Evolutionary conservation across 2,888 invertebrate species (phyloP), one percentile per base, ranked within the genome.

Genomic region (Drosophila melanosoma): DNA sequence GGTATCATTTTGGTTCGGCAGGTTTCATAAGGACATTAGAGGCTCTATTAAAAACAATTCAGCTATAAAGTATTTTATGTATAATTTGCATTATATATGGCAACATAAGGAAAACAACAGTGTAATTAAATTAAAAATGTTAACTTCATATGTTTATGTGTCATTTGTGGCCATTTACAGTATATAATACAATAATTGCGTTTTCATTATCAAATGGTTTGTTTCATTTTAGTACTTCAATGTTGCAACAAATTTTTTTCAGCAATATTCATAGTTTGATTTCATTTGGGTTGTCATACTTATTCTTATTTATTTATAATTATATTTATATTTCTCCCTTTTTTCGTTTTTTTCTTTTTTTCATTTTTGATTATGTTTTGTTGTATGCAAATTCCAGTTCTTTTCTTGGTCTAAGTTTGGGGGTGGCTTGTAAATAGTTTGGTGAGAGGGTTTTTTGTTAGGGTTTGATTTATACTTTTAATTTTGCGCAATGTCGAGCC

Each of bases 221-320:
- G 29, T 69, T 71, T 70, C 60, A 76, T 83, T 83, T 82, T 67
- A 73, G 89, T 91, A 76, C 87, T 89, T 89, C 89, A 89, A 89
- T 89, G 88, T 89, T 89, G 88, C 88, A 89, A 89, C 88, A 86
- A 89, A 88, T 88, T 81, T 70, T 70, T 17, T 76, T 75, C 56
- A 64, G 72, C 67, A 77, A 60, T 81, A 66, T 56, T 48, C 32
- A 26, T 36, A 42, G 35, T 42, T 35, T 51, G 20, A 32, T 57
- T 40, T 57, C 29, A 29, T 51, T 29, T 29, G 29, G 3, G 15
- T 63, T 63, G 26, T 72, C 15, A 64, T 72, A 68, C 73, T 69
- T 63, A 65, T 62, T 56, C 62, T 51, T 45, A 35, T 60, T 48
- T 38, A 26, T 54, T 36, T 66, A 29, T 17, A 26, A 42, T 45